Evolutionary conservation across 2,797 vertebrate species (phyloP), one percentile per base, ranked within the genome.

Genomic region (Melanotaenia trifasciata): DNA sequence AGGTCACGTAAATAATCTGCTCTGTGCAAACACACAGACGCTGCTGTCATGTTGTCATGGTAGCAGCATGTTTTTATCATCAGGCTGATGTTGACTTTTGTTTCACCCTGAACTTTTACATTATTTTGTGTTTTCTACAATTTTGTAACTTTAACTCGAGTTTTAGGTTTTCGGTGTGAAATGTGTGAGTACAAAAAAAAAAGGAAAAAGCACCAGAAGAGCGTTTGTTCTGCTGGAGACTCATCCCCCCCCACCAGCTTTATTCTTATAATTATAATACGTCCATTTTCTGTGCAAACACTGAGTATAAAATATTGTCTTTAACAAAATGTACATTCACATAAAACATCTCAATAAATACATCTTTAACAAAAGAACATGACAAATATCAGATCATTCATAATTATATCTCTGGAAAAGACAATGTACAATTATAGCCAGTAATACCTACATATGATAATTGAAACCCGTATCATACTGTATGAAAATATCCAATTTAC

Each of bases 261-360:
- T 92, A 92, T 91, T 93, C 87, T 85, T 65, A 65, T 79, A 68
- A 79, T 81, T 73, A 69, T 87, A 67, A 70, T 83, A 92, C 82
- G 81, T 88, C 86, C 80, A 94, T 92, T 91, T 90, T 82, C 78
- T 91, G n/a, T 94, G 93, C 90, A 94, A 94, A 94, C 94, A 94
- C 91, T 88, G 88, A 89, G 93, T 95, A 94, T 88, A 94, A 94
- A 95, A 94, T 93, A 91, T 89, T 28, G 20, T 93, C 90, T 93
- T 94, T 93, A 94, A 91, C 92, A 94, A 94, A 91, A 94, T 94
- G n/a, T 94, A 94, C 92, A 94, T 94, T 94, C 90, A 95, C 94
- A 92, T 90, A 91, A 92, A 94, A 94, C 91, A 91, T 91, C 86
- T 92, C 83, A 81, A 86, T 93, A 91, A 93, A 92, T 93, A 94